Evolutionary conservation across 2,888 invertebrate species (phyloP).

Genomic region (Acrobasis repandana): DNA sequence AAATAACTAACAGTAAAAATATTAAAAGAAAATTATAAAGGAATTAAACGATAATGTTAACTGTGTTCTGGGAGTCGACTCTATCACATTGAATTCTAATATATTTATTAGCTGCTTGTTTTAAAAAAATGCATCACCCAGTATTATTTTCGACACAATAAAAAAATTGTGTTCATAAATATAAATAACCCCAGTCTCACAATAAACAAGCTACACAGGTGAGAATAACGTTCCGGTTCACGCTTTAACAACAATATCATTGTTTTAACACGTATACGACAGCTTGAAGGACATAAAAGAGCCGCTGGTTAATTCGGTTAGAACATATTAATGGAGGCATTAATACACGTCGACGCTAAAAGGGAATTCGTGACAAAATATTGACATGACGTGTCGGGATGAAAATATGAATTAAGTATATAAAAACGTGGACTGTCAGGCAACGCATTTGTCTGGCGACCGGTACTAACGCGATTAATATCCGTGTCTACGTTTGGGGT

Average conservation of each 20-base stretch:
- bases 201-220: constrained; percentile 28
- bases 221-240: constrained; percentile 42
- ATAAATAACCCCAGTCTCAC: neutral
- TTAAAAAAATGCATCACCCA: no score
- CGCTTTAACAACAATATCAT: constrained; percentile 49
- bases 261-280: constrained; percentile 50
- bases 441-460: constrained; percentile 66
- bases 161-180: no score
- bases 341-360: constrained; percentile 69
- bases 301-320: constrained; percentile 71
- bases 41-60: no score
- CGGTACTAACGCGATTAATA: constrained; percentile 74
- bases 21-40: no score
- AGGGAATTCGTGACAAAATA: constrained; percentile 81
- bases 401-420: constrained; percentile 69
- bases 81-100: no score
- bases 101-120: no score
- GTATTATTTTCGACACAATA: no score
- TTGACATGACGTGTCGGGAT: constrained; percentile 63
- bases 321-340: constrained; percentile 75
- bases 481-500: constrained; percentile 54
- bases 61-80: no score
- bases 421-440: constrained; percentile 65
- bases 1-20: no score
- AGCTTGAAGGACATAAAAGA: constrained; percentile 67